Percentiles rank a stretch among this genome's conserved stretches.
Conservation (phyloP, 2,113 vertebrate genomes). For the Tragelaphus strepsiceros region DNA sequence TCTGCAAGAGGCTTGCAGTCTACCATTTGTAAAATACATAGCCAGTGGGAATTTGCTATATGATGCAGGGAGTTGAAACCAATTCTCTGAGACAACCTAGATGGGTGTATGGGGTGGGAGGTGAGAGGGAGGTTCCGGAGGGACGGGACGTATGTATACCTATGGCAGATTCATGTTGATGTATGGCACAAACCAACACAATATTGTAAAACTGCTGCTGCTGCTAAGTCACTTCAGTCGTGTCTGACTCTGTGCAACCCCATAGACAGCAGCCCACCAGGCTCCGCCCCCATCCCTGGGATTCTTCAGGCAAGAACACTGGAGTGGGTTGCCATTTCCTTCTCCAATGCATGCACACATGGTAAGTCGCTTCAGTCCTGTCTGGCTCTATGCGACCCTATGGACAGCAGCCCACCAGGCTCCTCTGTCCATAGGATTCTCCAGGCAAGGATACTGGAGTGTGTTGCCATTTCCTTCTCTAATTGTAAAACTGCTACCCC, state of each 20-base stretch:
- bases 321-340: neutral
- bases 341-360: neutral
- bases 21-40: neutral
- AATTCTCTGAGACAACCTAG: neutral
- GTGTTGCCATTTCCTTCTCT: neutral
- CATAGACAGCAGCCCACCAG: neutral
- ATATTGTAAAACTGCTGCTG: neutral
- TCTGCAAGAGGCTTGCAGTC: neutral
- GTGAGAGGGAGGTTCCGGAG: neutral
- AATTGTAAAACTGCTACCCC: neutral
- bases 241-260: neutral
- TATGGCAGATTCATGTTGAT: neutral
- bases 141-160: neutral
- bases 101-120: neutral
- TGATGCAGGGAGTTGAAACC: neutral
- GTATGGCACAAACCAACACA: neutral
- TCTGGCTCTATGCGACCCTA: neutral
- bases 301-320: neutral
- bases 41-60: neutral
- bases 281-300: accelerated
- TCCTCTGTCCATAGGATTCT: neutral
- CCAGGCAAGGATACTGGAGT: neutral
- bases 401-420: neutral
- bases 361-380: neutral
- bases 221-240: neutral